Base-by-base conservation (phyloP, 2,888 invertebrate genomes). In the Myopa testacea region DNA sequence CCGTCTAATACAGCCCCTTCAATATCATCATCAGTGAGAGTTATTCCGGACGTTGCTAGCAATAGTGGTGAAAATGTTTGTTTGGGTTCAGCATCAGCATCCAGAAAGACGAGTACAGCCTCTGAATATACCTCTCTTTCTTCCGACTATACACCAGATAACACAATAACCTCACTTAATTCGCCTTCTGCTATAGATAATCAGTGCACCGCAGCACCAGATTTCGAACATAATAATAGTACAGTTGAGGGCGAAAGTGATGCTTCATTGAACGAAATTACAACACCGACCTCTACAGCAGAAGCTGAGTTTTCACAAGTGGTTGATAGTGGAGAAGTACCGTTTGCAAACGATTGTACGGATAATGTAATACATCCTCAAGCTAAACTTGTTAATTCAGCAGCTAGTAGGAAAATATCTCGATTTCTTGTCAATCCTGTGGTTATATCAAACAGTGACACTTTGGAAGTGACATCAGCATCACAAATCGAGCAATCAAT, bases 371-470 rank as follows among this genome's bases (percentile, higher is more conserved):
- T 19, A 19, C 37, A n/a, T 45, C 12, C 45, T 38, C 38, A 45
- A 50, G 10, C 4, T 3, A 52, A 72, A 72, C 12, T 62, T 69
- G 16, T 45, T 3, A n/a, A 52, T 14, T 89, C 91, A 10, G 92
- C 92, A 82, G 92, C 92, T 70, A 91, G 91, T 62, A 90, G 95
- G 78, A 95, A 95, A 87, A 94, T 95, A 83, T 95, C 95, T 50
- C 90, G 95, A 78, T 95, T 95, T 89, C 91, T 95, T 86, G 95
- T 95, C 82, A 95, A 95, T 87, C 95, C 95, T 37, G 95, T 95
- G 2, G 91, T 94, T 52, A 75, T 82, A 16, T 78, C 82, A 8
- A 78, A 78, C 3, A 81, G 73, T 45, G 80, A 77, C 40, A 78
- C 77, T 26, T 69, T 81, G 67, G 84, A 78, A 78, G 82, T 77